Evolutionary conservation across 2,888 invertebrate species (phyloP).

Genomic region (Gryllus longicercus): DNA sequence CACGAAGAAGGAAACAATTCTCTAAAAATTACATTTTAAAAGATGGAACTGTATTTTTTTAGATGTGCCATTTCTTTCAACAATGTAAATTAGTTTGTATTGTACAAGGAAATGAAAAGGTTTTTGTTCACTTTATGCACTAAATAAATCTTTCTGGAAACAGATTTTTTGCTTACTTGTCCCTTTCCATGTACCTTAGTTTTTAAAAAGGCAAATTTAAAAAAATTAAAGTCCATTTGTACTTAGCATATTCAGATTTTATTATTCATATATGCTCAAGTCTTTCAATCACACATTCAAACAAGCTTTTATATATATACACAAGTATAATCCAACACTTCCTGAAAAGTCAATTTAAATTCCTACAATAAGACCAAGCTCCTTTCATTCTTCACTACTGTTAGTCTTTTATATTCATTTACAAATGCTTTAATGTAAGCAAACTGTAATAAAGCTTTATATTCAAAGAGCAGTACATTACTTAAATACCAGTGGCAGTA

Average conservation of each 20-base stretch:
- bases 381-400: not conserved
- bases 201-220: no score
- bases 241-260: not conserved
- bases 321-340: not conserved
- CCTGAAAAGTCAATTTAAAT: not conserved
- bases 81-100: no score
- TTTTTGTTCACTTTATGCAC: no score
- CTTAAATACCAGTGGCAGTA: not conserved
- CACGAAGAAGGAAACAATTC: no score
- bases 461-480: not conserved
- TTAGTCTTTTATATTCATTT: not conserved
- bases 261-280: not conserved
- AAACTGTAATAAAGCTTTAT: not conserved
- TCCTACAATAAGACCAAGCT: not conserved
- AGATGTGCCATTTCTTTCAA: no score
- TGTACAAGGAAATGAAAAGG: no score
- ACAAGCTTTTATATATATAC: not conserved
- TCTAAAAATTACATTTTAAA: no score
- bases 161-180: no score
- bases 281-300: conserved; percentile 4
- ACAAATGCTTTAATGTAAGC: not conserved
- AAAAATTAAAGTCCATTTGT: no score
- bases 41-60: no score
- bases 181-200: no score
- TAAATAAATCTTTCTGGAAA: no score